Percentiles rank a stretch among this genome's conserved stretches.
phyloP scores from a whole-genome alignment of 2,888 invertebrate genomes.

The Cephus pygmeus region DNA sequence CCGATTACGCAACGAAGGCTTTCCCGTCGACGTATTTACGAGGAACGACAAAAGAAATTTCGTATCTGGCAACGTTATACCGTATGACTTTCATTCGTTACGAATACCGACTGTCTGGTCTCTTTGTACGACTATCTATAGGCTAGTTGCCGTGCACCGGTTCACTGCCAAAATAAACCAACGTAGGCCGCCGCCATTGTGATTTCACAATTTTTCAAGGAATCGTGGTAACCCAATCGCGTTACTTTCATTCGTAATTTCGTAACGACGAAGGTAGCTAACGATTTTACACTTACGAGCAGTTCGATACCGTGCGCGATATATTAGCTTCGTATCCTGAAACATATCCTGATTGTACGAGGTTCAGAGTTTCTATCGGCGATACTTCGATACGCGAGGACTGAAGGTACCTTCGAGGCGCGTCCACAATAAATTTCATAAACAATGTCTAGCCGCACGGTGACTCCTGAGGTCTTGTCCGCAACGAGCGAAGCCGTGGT shows the following conservation, averaged over 20 bases:
- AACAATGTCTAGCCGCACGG: background rate
- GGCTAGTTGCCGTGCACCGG: background rate
- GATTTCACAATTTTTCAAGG: background rate
- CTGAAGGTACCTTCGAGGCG: background rate
- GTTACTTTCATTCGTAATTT: background rate
- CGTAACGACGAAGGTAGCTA: background rate
- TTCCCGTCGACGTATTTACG: conserved; percentile 4
- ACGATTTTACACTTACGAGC: background rate
- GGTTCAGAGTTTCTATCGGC: background rate
- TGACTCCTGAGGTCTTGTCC: background rate
- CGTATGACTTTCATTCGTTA: background rate
- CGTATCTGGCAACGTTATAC: background rate
- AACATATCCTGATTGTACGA: background rate
- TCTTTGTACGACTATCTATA: background rate
- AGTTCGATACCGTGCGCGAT: background rate
- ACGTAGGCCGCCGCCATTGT: background rate
- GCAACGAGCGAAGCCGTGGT: background rate
- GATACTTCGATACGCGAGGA: background rate
- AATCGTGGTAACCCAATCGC: background rate
- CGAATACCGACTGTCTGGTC: background rate
- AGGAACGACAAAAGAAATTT: background rate
- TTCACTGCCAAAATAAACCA: background rate
- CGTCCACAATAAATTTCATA: background rate
- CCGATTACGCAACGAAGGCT: background rate
- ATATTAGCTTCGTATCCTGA: background rate